phyloP scores from a whole-genome alignment of 1,140 invertebrate genomes.

The Leptestheria dahalacensis region DNA sequence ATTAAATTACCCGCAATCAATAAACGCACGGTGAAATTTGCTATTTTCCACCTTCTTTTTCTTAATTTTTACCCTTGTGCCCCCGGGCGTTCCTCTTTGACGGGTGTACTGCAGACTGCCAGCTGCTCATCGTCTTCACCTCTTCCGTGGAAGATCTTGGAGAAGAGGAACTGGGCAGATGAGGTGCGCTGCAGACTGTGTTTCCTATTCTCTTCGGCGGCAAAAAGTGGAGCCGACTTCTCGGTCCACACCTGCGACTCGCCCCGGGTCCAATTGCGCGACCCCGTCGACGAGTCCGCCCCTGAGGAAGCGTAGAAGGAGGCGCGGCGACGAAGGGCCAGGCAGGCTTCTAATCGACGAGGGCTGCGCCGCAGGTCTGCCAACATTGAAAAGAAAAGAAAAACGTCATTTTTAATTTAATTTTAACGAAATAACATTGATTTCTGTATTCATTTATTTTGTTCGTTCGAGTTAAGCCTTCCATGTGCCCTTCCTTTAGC shows the following conservation, averaged over 20 bases:
- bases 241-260: conserved; percentile 6
- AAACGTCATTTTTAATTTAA: no score
- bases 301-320: not conserved
- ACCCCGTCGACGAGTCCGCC: not conserved
- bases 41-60: not conserved
- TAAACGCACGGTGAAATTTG: not conserved
- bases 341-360: not conserved
- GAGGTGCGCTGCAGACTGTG: not conserved
- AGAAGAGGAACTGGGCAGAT: conserved; percentile 3
- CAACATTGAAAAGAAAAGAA: not conserved
- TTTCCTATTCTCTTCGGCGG: not conserved
- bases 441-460: no score
- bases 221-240: not conserved
- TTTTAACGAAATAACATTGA: no score
- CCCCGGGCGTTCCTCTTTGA: not conserved
- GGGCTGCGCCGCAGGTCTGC: conserved; percentile 3
- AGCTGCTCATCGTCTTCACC: not conserved
- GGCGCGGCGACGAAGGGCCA: conserved; percentile 8
- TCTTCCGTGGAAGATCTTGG: not conserved
- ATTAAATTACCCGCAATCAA: no score
- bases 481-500: no score
- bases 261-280: conserved; percentile 1
- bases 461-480: no score
- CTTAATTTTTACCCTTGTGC: not conserved
- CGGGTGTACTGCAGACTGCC: not conserved